phyloP scores from a whole-genome alignment of 2,113 vertebrate genomes.

The Gobio gobio region DNA sequence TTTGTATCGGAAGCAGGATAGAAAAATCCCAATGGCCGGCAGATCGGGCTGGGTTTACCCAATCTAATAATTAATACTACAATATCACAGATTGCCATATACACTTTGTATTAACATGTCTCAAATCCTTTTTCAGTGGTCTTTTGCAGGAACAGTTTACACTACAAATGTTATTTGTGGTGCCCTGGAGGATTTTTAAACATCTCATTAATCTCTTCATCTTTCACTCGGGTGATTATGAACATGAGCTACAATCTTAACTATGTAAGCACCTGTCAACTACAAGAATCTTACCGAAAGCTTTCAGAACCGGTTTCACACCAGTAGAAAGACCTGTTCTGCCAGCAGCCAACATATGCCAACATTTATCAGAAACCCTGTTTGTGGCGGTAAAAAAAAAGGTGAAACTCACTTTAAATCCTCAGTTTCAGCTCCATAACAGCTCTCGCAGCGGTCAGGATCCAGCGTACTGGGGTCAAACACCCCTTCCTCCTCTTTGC shows the following conservation, averaged over 20 bases:
- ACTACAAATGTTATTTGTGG: background rate
- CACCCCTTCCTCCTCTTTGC: slow-evolving; percentile 81
- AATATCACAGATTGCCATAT: background rate
- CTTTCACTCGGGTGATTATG: background rate
- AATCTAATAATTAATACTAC: background rate
- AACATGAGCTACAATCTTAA: background rate
- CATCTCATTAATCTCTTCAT: background rate
- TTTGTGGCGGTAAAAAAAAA: background rate
- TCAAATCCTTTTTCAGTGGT: background rate
- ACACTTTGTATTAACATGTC: background rate
- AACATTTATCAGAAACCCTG: background rate
- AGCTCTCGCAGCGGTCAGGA: slow-evolving; percentile 94
- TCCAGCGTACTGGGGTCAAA: slow-evolving; percentile 91
- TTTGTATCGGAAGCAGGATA: too few relatives aligned
- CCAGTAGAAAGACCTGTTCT: slow-evolving; percentile 4
- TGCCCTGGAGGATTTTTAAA: background rate
- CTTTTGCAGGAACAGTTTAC: background rate
- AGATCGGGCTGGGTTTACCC: too few relatives aligned
- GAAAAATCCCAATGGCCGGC: too few relatives aligned
- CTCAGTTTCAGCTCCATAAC: slow-evolving; percentile 94
- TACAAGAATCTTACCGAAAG: background rate
- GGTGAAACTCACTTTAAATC: slow-evolving; percentile 87
- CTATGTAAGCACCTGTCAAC: background rate
- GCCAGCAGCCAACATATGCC: background rate
- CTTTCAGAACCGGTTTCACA: background rate